These are phyloP conservation scores for Elysia chlorotica DNA, from an alignment of 1,140 invertebrate genomes.

Conservation along the genomic window DNA sequence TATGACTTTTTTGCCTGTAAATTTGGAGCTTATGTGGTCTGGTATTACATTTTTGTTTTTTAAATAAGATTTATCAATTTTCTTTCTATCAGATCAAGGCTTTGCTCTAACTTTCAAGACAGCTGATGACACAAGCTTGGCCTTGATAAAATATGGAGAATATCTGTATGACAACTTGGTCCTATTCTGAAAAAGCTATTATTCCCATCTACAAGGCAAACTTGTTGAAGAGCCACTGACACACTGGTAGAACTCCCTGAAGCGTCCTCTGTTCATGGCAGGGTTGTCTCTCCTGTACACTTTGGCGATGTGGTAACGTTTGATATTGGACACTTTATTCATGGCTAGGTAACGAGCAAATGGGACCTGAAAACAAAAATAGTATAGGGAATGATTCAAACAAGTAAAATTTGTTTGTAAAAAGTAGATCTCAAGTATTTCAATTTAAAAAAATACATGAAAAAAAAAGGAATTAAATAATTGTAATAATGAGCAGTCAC, in stretches of 20 bases:
- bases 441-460: too few relatives aligned
- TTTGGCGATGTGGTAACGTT: conserved; percentile 73
- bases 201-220: too few relatives aligned
- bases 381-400: too few relatives aligned
- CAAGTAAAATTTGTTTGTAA: too few relatives aligned
- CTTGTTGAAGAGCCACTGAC: conserved; percentile 76
- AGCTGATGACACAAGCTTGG: conserved; percentile 88
- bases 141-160: conserved; percentile 95
- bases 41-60: not conserved
- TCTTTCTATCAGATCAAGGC: conserved; percentile 77
- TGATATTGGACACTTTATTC: conserved; percentile 94
- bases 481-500: too few relatives aligned
- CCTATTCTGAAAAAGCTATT: too few relatives aligned
- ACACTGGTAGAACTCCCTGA: conserved; percentile 99
- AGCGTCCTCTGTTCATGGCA: conserved; percentile 92
- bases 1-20: not conserved
- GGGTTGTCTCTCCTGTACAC: conserved; percentile 98
- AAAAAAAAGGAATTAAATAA: too few relatives aligned
- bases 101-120: conserved; percentile 90
- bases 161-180: conserved; percentile 96
- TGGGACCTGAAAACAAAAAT: conserved; percentile 73
- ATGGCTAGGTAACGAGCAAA: conserved; percentile 97
- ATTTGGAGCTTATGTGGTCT: not conserved
- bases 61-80: not conserved
- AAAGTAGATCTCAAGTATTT: too few relatives aligned